A percentile compares a stretch with the other conserved stretches of the same genome.
These are phyloP conservation scores for Hirtodrosophila cameraria DNA, from an alignment of 2,888 invertebrate genomes.

Conservation along the genomic window DNA sequence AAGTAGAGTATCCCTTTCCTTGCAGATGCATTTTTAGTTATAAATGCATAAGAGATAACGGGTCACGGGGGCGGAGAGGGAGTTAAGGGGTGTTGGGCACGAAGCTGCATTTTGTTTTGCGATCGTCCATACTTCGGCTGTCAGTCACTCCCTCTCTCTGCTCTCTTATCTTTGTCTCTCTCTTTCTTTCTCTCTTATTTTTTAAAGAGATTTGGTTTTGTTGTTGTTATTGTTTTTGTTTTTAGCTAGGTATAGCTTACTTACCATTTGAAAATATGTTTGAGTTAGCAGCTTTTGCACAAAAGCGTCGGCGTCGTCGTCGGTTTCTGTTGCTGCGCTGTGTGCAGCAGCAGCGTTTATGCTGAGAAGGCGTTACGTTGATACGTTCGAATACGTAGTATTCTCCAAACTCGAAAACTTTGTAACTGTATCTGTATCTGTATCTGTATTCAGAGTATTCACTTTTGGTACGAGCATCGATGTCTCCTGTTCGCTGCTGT, in stretches of 20 bases:
- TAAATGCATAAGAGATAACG: slow-evolving; percentile 21
- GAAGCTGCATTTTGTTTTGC: slow-evolving; percentile 30
- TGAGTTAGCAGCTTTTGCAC: slow-evolving; percentile 66
- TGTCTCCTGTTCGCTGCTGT: slow-evolving; percentile 21
- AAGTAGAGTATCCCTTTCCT: no score
- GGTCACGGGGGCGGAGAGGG: not conserved
- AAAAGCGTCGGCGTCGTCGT: slow-evolving; percentile 39
- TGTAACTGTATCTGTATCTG: no score
- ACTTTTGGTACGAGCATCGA: slow-evolving; percentile 24
- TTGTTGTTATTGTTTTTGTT: slow-evolving; percentile 22
- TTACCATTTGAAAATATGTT: slow-evolving; percentile 74
- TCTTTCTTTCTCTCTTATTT: not conserved
- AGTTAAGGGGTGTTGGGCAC: slow-evolving; percentile 6
- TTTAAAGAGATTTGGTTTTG: slow-evolving; percentile 18
- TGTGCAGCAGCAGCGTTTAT: slow-evolving; percentile 36
- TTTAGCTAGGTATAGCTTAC: slow-evolving; percentile 46
- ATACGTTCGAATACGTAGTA: slow-evolving; percentile 16
- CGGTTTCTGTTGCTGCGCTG: slow-evolving; percentile 21
- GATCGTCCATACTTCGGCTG: slow-evolving; percentile 32
- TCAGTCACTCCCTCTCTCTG: not conserved
- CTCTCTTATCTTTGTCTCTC: not conserved
- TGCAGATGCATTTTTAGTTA: no score
- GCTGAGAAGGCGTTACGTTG: slow-evolving; percentile 66
- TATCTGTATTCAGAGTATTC: slow-evolving; percentile 5
- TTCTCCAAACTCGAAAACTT: slow-evolving; percentile 14